These are phyloP conservation scores for Adelphocoris suturalis DNA, from an alignment of 2,888 invertebrate genomes.

Conservation along the genomic window DNA sequence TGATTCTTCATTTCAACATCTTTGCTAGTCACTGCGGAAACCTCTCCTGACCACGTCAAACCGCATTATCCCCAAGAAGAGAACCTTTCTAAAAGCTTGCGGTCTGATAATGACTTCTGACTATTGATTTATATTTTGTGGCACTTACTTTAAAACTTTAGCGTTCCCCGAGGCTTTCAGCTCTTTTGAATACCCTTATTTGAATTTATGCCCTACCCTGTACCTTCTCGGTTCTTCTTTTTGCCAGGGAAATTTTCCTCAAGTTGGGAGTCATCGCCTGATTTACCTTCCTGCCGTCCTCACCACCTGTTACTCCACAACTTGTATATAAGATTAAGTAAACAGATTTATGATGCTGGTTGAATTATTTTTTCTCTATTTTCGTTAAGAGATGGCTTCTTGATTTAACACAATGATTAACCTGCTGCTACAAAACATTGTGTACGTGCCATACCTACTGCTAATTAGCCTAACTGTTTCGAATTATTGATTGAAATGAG, in stretches of 20 bases:
- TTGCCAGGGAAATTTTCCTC: conserved; percentile 18
- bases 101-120: background rate
- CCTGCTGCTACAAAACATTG: too few species aligned
- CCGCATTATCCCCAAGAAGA: background rate
- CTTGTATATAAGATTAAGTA: background rate
- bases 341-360: background rate
- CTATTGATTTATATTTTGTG: background rate
- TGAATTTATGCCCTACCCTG: conserved; percentile 25
- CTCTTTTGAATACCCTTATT: conserved; percentile 15
- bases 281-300: background rate
- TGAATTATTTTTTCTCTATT: background rate
- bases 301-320: conserved; percentile 23
- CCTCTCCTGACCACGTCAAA: background rate
- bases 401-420: too few species aligned
- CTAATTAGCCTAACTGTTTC: too few species aligned
- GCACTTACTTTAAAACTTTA: background rate
- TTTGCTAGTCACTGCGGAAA: background rate
- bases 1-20: too few species aligned
- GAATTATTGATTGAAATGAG: too few species aligned
- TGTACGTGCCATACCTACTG: too few species aligned
- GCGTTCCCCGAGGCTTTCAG: background rate
- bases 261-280: conserved; percentile 2
- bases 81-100: background rate
- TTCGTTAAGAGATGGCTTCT: too few species aligned
- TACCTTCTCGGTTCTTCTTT: background rate